A percentile compares a stretch with the other conserved stretches of the same genome.
Evolutionary conservation across 2,888 invertebrate species (phyloP).

Genomic region (Amphipyra tragopoginis): DNA sequence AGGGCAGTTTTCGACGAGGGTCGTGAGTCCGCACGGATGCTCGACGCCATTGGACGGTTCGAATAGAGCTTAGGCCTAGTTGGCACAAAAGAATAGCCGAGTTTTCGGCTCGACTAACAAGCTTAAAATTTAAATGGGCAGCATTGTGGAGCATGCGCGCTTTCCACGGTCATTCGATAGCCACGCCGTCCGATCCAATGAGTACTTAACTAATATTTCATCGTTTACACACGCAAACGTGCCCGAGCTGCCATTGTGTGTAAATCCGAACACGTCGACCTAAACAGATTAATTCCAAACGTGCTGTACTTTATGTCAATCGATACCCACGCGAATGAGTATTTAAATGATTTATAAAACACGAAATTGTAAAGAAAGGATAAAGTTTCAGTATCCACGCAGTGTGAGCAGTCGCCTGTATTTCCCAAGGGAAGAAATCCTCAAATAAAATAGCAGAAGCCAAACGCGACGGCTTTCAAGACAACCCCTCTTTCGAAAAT

Average conservation of each 20-base stretch:
- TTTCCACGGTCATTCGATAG: slow-evolving; percentile 68
- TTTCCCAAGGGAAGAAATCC: slow-evolving; percentile 69
- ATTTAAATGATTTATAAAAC: slow-evolving; percentile 56
- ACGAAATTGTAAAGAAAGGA: slow-evolving; percentile 56
- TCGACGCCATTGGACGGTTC: slow-evolving; percentile 69
- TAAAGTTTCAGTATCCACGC: slow-evolving; percentile 56
- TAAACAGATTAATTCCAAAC: slow-evolving; percentile 74
- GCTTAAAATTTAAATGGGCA: slow-evolving; percentile 68
- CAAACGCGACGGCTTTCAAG: slow-evolving; percentile 68
- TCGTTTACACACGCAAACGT: slow-evolving; percentile 78
- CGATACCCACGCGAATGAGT: slow-evolving; percentile 50
- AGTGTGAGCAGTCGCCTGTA: slow-evolving; percentile 64
- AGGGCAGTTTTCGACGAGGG: slow-evolving; percentile 78
- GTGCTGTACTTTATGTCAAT: slow-evolving; percentile 61
- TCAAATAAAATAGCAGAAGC: slow-evolving; percentile 68
- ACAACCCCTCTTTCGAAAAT: slow-evolving; percentile 71
- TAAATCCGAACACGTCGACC: slow-evolving; percentile 79
- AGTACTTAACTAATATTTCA: slow-evolving; percentile 76
- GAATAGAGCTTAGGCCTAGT: slow-evolving; percentile 72
- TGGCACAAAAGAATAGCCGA: slow-evolving; percentile 68
- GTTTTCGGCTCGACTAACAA: slow-evolving; percentile 53
- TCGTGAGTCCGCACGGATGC: slow-evolving; percentile 67
- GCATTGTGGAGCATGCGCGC: slow-evolving; percentile 63
- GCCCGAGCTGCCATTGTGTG: slow-evolving; percentile 78
- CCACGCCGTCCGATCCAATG: slow-evolving; percentile 64